phyloP scores from a whole-genome alignment of 2,888 invertebrate genomes.

The Microctonus brassicae region DNA sequence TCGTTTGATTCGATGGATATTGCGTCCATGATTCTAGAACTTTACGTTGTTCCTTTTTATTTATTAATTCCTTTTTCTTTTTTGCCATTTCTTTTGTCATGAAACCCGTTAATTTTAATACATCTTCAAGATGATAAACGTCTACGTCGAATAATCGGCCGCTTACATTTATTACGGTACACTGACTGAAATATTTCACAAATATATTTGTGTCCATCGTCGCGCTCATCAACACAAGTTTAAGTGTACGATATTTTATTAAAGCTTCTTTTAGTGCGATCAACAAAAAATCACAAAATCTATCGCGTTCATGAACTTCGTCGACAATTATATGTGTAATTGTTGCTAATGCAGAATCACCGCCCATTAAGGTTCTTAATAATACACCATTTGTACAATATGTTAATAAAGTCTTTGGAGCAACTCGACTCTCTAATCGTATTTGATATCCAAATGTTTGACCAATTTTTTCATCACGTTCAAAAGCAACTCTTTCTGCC shows the following conservation, averaged over 20 bases:
- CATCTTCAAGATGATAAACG: constrained; percentile 84
- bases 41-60: constrained; percentile 64
- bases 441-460: constrained; percentile 91
- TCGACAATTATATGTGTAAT: constrained; percentile 92
- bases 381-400: constrained; percentile 95
- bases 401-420: constrained; percentile 84
- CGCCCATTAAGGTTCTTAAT: constrained; percentile 88
- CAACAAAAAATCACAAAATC: constrained; percentile 92
- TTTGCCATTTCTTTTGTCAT: constrained; percentile 71
- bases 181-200: constrained; percentile 85
- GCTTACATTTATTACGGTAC: constrained; percentile 82
- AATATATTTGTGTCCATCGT: constrained; percentile 89
- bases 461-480: constrained; percentile 79
- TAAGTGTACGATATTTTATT: constrained; percentile 78
- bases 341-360: constrained; percentile 77
- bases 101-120: constrained; percentile 76
- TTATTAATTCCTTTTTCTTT: constrained; percentile 61
- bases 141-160: constrained; percentile 83
- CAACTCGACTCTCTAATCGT: constrained; percentile 86
- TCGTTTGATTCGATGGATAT: constrained; percentile 51
- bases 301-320: constrained; percentile 96
- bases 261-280: constrained; percentile 86
- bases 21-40: constrained; percentile 68
- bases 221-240: constrained; percentile 94
- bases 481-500: constrained; percentile 86